Evolutionary conservation across 1,140 invertebrate species (phyloP), one percentile per base, ranked within the genome.

Genomic region (Drosophila saltans): DNA sequence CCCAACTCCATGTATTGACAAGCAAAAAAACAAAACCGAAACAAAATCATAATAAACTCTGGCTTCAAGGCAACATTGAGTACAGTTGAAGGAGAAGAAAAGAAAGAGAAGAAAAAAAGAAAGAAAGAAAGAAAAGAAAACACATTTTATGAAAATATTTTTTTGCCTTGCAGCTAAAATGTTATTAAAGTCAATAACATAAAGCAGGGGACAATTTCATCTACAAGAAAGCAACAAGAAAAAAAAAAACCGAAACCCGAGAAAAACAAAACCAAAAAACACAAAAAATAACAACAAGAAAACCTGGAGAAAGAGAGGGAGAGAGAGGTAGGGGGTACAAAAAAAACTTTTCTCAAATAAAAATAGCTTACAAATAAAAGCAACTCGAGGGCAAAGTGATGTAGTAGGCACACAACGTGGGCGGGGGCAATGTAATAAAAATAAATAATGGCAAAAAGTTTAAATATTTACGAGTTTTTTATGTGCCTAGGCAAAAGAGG

Each of bases 111-210:
- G 41, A 41, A 61, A 11, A 58, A 56, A 56, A 55, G 52, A 39
- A 56, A 56, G 7, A 24, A 40, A 30, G 41, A 55, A 75, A 69
- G 69, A 74, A 41, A 65, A 60, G 66, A 69, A 78, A 57, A 73
- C 40, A 80, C 64, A 80, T 69, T 83, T 83, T 83, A 59, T 62
- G 67, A 77, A 83, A 80, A 80, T 84, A 80, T 83, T 76, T 67
- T 57, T 64, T 59, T 83, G 76, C 72, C 80, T 70, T 65, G 76
- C 81, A 84, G 81, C 81, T 83, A 83, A 83, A 83, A 83, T 83
- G 76, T 83, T 83, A 83, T 83, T 80, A 83, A 83, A 83, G 81
- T 83, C 80, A 80, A 83, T 80, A 80, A 77, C 72, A 83, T 72
- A 79, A 80, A 76, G 72, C 63, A 67, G 48, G 72, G 75, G 59